Conservation (phyloP, 1,140 invertebrate genomes). For the Drosophila kepulauana region DNA sequence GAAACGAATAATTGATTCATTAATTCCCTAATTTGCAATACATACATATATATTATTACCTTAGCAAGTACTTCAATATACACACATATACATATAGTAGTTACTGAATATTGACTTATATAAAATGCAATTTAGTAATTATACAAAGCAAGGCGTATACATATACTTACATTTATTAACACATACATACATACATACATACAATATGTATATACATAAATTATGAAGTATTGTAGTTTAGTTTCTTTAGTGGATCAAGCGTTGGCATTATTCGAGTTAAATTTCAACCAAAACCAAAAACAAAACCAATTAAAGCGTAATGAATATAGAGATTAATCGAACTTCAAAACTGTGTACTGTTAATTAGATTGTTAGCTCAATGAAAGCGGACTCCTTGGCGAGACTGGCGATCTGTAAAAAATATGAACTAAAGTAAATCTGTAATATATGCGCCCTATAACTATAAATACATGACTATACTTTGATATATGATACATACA, state of each 20-base stretch:
- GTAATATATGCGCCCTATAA: slow-evolving; percentile 69
- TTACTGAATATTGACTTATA: slow-evolving; percentile 69
- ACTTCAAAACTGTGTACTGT: slow-evolving; percentile 42
- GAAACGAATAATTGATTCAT: slow-evolving; percentile 34
- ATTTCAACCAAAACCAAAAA: slow-evolving; percentile 15
- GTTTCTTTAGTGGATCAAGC: slow-evolving; percentile 74
- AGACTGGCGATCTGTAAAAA: slow-evolving; percentile 60
- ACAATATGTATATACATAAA: slow-evolving; percentile 54
- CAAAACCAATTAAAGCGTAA: slow-evolving; percentile 12
- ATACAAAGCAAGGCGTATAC: slow-evolving; percentile 54
- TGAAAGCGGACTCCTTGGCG: slow-evolving; percentile 9
- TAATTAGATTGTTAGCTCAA: slow-evolving; percentile 67
- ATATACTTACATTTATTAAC: slow-evolving; percentile 37
- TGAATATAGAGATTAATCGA: slow-evolving; percentile 30
- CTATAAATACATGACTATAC: slow-evolving; percentile 68
- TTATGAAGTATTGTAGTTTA: slow-evolving; percentile 58
- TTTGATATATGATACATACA: slow-evolving; percentile 75
- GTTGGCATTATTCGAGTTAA: slow-evolving; percentile 77
- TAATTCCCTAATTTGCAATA: slow-evolving; percentile 62
- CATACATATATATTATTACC: slow-evolving; percentile 19
- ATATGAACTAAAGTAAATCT: slow-evolving; percentile 59
- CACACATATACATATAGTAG: slow-evolving; percentile 37
- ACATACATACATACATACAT: slow-evolving; percentile 39
- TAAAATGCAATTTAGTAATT: slow-evolving; percentile 75
- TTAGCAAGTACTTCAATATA: slow-evolving; percentile 31